Evolutionary conservation across 2,113 vertebrate species (phyloP).

Genomic region (Elaphurus davidianus): DNA sequence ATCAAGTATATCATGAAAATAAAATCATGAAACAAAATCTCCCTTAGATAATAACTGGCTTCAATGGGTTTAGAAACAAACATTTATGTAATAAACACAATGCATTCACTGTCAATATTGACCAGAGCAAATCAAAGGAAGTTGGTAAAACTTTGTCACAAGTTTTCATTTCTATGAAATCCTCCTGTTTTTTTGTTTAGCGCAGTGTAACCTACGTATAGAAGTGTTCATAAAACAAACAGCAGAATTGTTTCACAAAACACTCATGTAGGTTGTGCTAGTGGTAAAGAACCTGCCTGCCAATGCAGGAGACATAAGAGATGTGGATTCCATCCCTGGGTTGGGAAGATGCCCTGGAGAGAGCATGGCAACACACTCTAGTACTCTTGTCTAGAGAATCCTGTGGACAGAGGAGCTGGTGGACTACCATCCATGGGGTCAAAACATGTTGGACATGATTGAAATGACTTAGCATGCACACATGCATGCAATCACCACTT

Average conservation of each 20-base stretch:
- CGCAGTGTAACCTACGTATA: neutral
- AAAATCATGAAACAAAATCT: neutral
- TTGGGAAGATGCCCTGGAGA: neutral
- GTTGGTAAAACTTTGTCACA: neutral
- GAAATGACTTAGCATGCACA: neutral
- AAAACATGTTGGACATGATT: neutral
- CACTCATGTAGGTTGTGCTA: neutral
- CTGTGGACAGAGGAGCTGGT: neutral
- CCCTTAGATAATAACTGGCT: neutral
- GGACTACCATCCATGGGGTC: neutral
- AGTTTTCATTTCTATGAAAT: neutral
- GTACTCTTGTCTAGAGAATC: neutral
- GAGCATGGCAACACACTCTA: neutral
- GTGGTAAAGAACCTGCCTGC: neutral
- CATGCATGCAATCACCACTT: neutral
- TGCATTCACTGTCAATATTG: neutral
- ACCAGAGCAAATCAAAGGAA: neutral
- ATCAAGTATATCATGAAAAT: neutral
- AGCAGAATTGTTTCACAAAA: neutral
- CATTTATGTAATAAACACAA: neutral
- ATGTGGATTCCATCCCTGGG: neutral
- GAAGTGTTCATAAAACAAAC: neutral
- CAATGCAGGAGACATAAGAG: neutral
- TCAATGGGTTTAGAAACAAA: neutral
- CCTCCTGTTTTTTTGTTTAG: neutral